Conservation (phyloP, 2,888 invertebrate genomes). For the Drosophila conformis region DNA sequence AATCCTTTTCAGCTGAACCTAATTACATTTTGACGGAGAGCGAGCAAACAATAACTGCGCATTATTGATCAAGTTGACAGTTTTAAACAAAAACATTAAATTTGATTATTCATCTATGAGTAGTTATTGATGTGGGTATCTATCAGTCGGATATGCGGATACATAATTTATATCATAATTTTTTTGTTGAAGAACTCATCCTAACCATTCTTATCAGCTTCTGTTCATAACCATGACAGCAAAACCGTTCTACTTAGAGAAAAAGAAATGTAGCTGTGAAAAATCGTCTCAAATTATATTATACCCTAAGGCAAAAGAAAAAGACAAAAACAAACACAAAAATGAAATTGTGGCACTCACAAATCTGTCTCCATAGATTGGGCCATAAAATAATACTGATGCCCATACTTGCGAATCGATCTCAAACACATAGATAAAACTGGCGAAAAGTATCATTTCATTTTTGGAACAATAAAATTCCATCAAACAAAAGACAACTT, state of each 20-base stretch:
- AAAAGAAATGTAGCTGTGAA: background rate
- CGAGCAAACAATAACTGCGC: background rate
- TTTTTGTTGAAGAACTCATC: background rate
- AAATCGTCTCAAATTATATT: background rate
- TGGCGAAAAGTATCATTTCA: slow-evolving; percentile 37
- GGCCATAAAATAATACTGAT: slow-evolving; percentile 52
- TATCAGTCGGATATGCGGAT: too few relatives aligned
- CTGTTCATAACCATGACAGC: background rate
- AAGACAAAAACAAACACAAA: background rate
- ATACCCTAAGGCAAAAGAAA: background rate
- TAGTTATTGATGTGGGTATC: too few relatives aligned
- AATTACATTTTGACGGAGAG: background rate
- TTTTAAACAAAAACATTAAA: background rate
- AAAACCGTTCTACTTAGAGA: background rate
- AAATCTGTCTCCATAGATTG: slow-evolving; percentile 19
- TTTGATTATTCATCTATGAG: background rate
- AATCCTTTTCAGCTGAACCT: background rate
- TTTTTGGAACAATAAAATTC: slow-evolving; percentile 39
- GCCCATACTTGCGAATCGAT: slow-evolving; percentile 19
- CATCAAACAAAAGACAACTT: slow-evolving; percentile 59
- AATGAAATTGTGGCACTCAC: slow-evolving; percentile 4
- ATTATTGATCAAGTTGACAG: background rate
- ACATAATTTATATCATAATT: background rate
- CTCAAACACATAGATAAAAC: slow-evolving; percentile 37
- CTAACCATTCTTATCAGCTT: background rate